A percentile compares a stretch with the other conserved stretches of the same genome.
Evolutionary conservation across 2,888 invertebrate species (phyloP).

Genomic region (Drosophila atripex): DNA sequence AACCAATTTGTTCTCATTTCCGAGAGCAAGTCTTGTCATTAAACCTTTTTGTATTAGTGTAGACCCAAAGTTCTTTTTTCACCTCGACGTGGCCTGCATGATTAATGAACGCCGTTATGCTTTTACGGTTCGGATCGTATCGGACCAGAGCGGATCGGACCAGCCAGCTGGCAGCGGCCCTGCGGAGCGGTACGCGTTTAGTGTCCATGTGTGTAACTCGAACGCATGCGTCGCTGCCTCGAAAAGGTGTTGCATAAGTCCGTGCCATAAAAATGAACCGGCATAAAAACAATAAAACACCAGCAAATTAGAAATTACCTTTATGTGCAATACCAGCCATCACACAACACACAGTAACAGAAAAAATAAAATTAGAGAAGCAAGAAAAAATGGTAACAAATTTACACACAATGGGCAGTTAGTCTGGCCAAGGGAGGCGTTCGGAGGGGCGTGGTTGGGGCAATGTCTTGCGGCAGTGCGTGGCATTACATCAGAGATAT

Average conservation of each 20-base stretch:
- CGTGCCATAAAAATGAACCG: conserved; percentile 63
- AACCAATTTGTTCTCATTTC: conserved; percentile 26
- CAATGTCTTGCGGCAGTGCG: conserved; percentile 64
- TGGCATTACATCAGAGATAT: conserved; percentile 69
- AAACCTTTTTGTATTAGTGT: conserved; percentile 3
- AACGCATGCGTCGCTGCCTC: conserved; percentile 70
- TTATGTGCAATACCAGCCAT: conserved; percentile 66
- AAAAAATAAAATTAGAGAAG: conserved; percentile 31
- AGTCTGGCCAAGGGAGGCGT: conserved; percentile 25
- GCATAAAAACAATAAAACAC: conserved; percentile 75
- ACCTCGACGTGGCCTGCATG: conserved; percentile 60
- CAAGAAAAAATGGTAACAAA: conserved; percentile 68
- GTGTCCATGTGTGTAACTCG: conserved; percentile 58
- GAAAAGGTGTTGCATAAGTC: conserved; percentile 53
- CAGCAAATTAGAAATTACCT: conserved; percentile 78
- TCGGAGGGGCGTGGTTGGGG: conserved; percentile 11
- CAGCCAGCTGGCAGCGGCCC: conserved; percentile 10
- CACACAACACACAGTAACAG: not conserved
- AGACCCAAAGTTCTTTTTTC: not conserved
- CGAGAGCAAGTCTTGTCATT: conserved; percentile 17
- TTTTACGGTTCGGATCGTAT: conserved; percentile 60
- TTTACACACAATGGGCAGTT: conserved; percentile 74
- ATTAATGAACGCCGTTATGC: conserved; percentile 79
- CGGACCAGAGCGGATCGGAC: conserved; percentile 39
- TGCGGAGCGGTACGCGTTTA: conserved; percentile 33